These are phyloP conservation scores for Nephrotoma flavescens DNA, from an alignment of 2,888 invertebrate species.

Conservation along the genomic window DNA sequence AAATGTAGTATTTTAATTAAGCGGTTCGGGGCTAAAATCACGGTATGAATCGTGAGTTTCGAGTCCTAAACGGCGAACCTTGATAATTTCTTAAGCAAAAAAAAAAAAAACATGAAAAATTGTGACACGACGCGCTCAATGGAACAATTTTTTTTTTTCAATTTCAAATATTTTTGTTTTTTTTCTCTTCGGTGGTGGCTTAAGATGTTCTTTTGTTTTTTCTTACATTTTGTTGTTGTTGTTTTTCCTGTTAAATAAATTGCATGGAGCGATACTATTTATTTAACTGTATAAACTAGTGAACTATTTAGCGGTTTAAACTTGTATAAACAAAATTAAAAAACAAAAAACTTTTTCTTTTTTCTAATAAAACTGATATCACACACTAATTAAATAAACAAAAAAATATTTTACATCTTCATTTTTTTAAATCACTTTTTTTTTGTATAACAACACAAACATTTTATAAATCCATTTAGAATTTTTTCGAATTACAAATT, in stretches of 20 bases:
- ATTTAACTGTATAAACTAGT: background rate
- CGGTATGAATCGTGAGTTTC: background rate
- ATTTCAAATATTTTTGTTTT: background rate
- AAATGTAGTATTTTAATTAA: background rate
- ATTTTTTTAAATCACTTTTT: background rate
- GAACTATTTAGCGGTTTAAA: background rate
- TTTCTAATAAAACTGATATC: background rate
- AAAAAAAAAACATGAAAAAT: background rate
- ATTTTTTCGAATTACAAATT: background rate
- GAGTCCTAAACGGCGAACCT: background rate
- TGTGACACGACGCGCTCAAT: constrained; percentile 5
- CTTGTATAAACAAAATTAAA: background rate
- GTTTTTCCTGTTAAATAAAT: background rate
- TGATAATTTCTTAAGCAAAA: background rate
- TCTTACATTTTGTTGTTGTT: background rate
- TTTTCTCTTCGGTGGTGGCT: background rate
- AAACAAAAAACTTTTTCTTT: background rate
- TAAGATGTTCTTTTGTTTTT: background rate
- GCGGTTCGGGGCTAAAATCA: background rate
- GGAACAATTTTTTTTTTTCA: background rate
- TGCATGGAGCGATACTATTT: background rate
- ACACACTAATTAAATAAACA: background rate
- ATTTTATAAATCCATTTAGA: background rate
- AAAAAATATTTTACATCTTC: background rate
- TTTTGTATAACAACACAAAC: background rate